These are phyloP conservation scores for Eristalis pertinax DNA, from an alignment of 2,888 invertebrate species.

Conservation along the genomic window DNA sequence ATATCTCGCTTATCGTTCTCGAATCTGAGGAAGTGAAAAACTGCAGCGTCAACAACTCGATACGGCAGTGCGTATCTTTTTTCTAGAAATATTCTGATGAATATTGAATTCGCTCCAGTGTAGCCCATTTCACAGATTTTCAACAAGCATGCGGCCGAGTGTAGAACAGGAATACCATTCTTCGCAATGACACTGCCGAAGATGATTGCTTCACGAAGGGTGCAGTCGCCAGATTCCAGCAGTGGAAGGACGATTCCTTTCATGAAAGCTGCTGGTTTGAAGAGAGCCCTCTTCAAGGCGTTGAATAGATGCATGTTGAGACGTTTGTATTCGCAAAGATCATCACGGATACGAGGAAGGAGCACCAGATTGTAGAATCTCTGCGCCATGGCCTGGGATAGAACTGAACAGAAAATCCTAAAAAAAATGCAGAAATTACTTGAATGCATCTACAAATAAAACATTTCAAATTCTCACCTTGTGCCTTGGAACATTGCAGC, in stretches of 20 bases:
- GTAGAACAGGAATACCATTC: conserved; percentile 95
- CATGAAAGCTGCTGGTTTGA: conserved; percentile 99
- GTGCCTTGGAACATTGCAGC: conserved; percentile 95
- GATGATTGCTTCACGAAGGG: conserved; percentile 96
- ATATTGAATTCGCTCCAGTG: conserved; percentile 97
- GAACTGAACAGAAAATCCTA: conserved; percentile 97
- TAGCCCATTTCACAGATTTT: conserved; percentile 99
- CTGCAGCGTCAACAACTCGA: conserved; percentile 95
- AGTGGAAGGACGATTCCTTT: conserved; percentile 91
- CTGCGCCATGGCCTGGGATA: conserved; percentile 98
- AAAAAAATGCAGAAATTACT: conserved; percentile 77
- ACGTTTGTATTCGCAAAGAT: conserved; percentile 96
- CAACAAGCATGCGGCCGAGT: conserved; percentile 96
- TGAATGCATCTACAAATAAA: not conserved
- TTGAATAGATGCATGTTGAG: conserved; percentile 98
- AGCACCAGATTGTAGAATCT: conserved; percentile 96
- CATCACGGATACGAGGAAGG: conserved; percentile 95
- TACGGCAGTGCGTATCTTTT: conserved; percentile 99
- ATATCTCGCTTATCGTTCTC: conserved; percentile 90
- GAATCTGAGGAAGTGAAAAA: conserved; percentile 96
- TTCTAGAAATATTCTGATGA: conserved; percentile 95
- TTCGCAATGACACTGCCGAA: conserved; percentile 95
- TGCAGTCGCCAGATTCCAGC: conserved; percentile 94
- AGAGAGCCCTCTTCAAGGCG: conserved; percentile 94
- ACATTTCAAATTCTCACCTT: conserved; percentile 70